A percentile compares a stretch with the other conserved stretches of the same genome.
These are phyloP conservation scores for Agrochola circellaris DNA, from an alignment of 2,888 invertebrate genomes.

Conservation along the genomic window DNA sequence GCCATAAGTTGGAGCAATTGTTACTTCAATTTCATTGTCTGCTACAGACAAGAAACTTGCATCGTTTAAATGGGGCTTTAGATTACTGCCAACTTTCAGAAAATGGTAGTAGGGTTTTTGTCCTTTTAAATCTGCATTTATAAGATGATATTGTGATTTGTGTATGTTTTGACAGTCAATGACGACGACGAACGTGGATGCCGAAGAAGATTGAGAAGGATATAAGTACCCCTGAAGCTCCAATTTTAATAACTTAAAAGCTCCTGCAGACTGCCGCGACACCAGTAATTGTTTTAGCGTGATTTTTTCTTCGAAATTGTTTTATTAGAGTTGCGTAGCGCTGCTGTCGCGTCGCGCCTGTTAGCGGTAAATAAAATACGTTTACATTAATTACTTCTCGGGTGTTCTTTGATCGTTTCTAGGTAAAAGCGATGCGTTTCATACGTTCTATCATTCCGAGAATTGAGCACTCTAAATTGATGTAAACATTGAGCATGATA, in stretches of 20 bases:
- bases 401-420: slow-evolving; percentile 6
- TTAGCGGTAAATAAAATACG: too few relatives aligned
- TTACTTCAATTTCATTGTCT: not conserved
- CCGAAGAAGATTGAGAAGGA: not conserved
- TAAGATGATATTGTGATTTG: not conserved
- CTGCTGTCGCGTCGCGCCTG: too few relatives aligned
- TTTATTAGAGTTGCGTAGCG: too few relatives aligned
- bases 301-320: too few relatives aligned
- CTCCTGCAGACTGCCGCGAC: too few relatives aligned
- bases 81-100: not conserved
- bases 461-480: slow-evolving; percentile 35
- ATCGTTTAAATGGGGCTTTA: not conserved
- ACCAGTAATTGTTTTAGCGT: too few relatives aligned
- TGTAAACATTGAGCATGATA: slow-evolving; percentile 5
- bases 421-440: not conserved
- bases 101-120: too few relatives aligned
- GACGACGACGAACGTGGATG: not conserved
- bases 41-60: not conserved
- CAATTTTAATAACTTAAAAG: not conserved
- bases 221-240: not conserved
- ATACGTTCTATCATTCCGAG: slow-evolving; percentile 10
- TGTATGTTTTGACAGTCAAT: too few relatives aligned
- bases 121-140: not conserved
- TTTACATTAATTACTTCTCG: not conserved
- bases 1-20: not conserved